A percentile compares a stretch with the other conserved stretches of the same genome.
These are phyloP conservation scores for Muntiacus muntjak DNA, from an alignment of 2,113 vertebrate genomes.

Conservation along the genomic window DNA sequence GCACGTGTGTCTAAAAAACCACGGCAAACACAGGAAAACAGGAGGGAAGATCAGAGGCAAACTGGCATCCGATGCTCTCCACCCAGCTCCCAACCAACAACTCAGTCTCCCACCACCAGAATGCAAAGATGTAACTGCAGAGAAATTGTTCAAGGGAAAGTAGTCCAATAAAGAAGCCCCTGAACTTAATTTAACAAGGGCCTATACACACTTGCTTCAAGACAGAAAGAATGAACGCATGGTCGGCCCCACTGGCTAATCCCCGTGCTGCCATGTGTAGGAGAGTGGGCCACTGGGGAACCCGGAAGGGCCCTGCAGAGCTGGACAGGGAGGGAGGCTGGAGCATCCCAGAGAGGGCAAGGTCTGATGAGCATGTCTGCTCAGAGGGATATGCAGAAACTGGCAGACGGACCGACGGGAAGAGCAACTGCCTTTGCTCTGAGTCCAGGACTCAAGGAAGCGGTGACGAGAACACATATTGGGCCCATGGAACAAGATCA, in stretches of 20 bases:
- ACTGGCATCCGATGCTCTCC: accelerated
- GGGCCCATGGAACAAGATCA: neutral
- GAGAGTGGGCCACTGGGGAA: neutral
- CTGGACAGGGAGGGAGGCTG: neutral
- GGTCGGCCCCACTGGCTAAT: neutral
- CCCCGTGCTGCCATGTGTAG: neutral
- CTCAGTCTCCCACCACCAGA: neutral
- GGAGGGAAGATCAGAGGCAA: neutral
- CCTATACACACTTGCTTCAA: neutral
- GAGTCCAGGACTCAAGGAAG: neutral
- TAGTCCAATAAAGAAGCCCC: neutral
- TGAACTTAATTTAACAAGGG: neutral
- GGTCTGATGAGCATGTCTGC: neutral
- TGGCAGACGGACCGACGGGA: neutral
- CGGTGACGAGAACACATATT: accelerated
- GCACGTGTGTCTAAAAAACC: conserved; percentile 81
- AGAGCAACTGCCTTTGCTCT: neutral
- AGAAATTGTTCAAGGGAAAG: neutral
- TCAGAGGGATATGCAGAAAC: neutral
- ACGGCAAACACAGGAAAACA: neutral
- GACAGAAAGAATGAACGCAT: neutral
- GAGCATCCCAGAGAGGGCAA: neutral
- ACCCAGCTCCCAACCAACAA: neutral
- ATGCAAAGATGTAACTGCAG: neutral
- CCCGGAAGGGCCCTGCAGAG: neutral